Base-by-base conservation (phyloP, 1,140 invertebrate species). In the Diachasma alloeum region DNA sequence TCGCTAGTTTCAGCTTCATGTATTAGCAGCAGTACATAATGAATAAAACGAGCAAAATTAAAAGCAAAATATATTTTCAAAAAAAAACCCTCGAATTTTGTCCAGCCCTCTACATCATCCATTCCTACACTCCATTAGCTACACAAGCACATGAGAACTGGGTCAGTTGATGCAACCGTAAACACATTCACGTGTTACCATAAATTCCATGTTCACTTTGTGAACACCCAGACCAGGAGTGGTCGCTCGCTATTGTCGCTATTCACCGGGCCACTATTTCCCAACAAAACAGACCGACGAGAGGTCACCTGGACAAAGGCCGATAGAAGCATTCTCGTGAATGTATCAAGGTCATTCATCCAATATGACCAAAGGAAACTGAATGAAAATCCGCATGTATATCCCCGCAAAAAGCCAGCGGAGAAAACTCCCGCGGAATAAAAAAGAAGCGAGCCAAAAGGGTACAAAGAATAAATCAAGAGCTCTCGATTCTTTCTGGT, bases 191-290 rank as follows among this genome's bases (percentile, higher is more conserved):
- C 44, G 19, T 66, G 74, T 79, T 73, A 70, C 63, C 69, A 79
- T 80, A 81, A 81, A 84, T 83, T 81, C 77, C 73, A 78, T 66
- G 77, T 72, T 68, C 75, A 24, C 46, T 72, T 78, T 79, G 68
- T 78, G 22, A 73, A 75, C 6, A 53, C 1, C 48, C 48, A 4
- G 44, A 46, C 44, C 44, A 74, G 78, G 79, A 78, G 77, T 78
- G 78, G 76, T 77, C 78, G 82, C 84, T 83, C 81, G 82, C 19
- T 68, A 72, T 70, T 37, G 72, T 79, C 72, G 80, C 78, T 79
- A 82, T 80, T 84, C 80, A 70, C 53, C 77, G 48, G 77, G 81
- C 80, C 81, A 85, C 56, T 11, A 59, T 42, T 53, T n/a, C 9
- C 48, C 17, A 19, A 53, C 48, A 53, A 53, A 17, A 53, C n/a